Percentiles rank a stretch among this genome's conserved stretches.
Conservation (phyloP, 2,797 vertebrate species). For the Pampus argenteus region DNA sequence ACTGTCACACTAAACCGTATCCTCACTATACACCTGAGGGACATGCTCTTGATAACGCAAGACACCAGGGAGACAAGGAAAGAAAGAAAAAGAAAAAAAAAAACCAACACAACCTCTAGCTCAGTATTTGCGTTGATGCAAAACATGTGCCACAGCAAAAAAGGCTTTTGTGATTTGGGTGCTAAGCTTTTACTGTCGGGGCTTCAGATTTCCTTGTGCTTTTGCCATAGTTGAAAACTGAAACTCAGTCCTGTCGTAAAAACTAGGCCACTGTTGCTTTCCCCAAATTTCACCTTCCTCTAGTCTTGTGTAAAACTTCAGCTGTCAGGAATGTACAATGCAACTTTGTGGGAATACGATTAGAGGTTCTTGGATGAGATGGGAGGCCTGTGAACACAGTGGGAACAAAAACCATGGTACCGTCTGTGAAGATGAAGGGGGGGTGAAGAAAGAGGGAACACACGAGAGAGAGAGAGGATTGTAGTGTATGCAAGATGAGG, state of each 20-base stretch:
- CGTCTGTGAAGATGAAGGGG: constrained; percentile 55
- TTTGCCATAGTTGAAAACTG: constrained; percentile 60
- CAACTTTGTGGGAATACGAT: constrained; percentile 69
- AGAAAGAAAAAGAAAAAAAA: constrained; percentile 13
- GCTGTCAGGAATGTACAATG: constrained; percentile 64
- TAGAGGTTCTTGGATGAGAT: constrained; percentile 65
- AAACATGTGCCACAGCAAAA: constrained; percentile 57
- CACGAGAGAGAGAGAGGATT: constrained; percentile 32
- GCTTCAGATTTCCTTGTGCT: constrained; percentile 35
- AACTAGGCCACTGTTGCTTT: constrained; percentile 69
- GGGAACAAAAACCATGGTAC: constrained; percentile 52
- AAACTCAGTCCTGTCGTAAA: constrained; percentile 48
- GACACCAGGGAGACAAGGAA: constrained; percentile 25
- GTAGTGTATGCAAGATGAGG: constrained; percentile 45
- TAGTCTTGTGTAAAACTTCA: constrained; percentile 49
- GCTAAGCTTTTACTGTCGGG: constrained; percentile 46
- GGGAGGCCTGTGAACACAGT: constrained; percentile 37
- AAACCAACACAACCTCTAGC: constrained; percentile 27
- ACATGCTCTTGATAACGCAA: constrained; percentile 18
- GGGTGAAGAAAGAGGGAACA: constrained; percentile 34
- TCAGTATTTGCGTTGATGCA: constrained; percentile 61
- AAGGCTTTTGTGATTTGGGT: constrained; percentile 46
- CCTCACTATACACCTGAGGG: constrained; percentile 15
- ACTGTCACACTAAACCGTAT: not conserved
- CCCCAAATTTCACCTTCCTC: constrained; percentile 37